Base-by-base conservation (phyloP, 2,113 vertebrate species). In the Catharus fuscescens region DNA sequence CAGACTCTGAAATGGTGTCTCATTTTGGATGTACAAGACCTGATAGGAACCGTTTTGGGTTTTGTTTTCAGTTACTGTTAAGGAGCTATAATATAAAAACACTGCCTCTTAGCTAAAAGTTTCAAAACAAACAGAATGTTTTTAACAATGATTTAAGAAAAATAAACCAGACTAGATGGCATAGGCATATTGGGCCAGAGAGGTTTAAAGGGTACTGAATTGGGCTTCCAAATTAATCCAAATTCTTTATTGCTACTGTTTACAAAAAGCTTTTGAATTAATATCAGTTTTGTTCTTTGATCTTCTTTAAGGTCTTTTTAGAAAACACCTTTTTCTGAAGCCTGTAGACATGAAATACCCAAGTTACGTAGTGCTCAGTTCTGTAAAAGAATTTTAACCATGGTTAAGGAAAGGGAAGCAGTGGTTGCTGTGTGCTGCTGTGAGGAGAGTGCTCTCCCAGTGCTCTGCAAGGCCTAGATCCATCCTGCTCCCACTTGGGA, bases 391-490 rank as follows among this genome's bases (percentile, higher is more conserved):
- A 69, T 88, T 89, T 73, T 42, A 65, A 40, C 28, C 42, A 15
- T 0, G 0, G 32, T 70, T 56, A 66, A 66, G 32, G 69, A 48
- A 69, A 72, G 67, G 78, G 78, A 34, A 86, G 52, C 80, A 32
- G 59, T 0, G 1, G 5, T 45, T 80, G 57, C 69, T 0, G 0
- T 45, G 52, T 70, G 57, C 54, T 83, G 67, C 42, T 26, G 20
- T 40, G 60, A 48, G 74, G 36, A 31, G 18, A 29, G 42, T 0
- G 1, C 52, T 76, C 15, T 74, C 5, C 2, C 15, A 18, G 11
- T 56, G 57, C 32, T 77, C 45, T 80, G 45, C 87, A 62, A 42
- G 48, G 14, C 34, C 32, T 36, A 10, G 40, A 18, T 44, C 4
- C 0, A 1, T 86, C 67, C 80, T 44, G 14, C 32, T 73, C 50